Percentiles rank a stretch among this genome's conserved stretches.
Evolutionary conservation across 2,113 vertebrate species (phyloP).

Genomic region (Coptodon rendalli): DNA sequence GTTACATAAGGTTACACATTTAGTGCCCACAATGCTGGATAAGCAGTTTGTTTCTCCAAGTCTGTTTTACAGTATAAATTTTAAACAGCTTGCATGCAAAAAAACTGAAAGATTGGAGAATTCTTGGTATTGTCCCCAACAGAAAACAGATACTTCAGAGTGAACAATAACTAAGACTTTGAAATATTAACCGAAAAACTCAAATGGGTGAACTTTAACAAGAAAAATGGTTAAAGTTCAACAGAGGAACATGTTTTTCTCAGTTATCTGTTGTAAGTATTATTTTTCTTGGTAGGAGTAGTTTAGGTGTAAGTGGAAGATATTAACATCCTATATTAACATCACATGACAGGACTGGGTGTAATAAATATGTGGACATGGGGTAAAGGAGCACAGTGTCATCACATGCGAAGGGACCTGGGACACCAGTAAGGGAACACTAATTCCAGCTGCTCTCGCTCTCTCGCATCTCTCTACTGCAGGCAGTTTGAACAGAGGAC

Average conservation of each 20-base stretch:
- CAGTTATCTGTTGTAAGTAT: background rate
- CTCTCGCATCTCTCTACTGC: background rate
- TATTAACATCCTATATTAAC: background rate
- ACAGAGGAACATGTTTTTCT: background rate
- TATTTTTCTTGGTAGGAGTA: background rate
- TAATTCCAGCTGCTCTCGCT: background rate
- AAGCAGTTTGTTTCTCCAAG: background rate
- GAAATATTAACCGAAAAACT: background rate
- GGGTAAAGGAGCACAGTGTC: background rate
- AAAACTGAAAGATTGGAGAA: background rate
- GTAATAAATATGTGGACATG: background rate
- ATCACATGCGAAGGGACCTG: slow-evolving; percentile 5
- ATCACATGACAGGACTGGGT: slow-evolving; percentile 32
- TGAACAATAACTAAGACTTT: background rate
- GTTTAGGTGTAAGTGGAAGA: background rate
- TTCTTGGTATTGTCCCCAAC: background rate
- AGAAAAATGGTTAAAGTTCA: background rate
- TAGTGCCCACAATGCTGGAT: background rate
- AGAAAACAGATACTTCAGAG: background rate
- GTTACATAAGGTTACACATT: background rate
- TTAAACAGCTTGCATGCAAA: background rate
- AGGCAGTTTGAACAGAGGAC: background rate
- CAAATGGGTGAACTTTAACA: background rate
- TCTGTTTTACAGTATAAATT: background rate
- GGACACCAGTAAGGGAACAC: background rate